phyloP scores from a whole-genome alignment of 2,888 invertebrate species.

The Mechanitis mazaeus region DNA sequence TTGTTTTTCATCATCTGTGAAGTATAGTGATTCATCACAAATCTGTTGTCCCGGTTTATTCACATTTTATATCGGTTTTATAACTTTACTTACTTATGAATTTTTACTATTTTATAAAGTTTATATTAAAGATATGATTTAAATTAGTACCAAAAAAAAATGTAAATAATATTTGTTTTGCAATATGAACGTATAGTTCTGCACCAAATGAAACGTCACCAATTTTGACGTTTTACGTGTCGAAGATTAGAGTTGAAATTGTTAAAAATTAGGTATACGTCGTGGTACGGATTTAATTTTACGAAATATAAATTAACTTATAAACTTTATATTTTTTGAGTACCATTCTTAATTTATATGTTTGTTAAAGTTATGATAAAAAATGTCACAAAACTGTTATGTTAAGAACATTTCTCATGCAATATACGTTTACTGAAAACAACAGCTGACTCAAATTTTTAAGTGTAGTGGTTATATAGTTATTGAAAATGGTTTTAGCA shows the following conservation, averaged over 20 bases:
- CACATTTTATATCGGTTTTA: not conserved
- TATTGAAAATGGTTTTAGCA: conserved; percentile 95
- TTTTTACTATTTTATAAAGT: not conserved
- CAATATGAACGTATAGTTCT: not conserved
- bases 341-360: not conserved
- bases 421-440: conserved; percentile 15
- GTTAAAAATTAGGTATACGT: conserved; percentile 15
- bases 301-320: conserved; percentile 7
- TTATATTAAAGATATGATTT: too few relatives aligned
- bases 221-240: conserved; percentile 32
- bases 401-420: conserved; percentile 10
- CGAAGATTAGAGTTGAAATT: conserved; percentile 24
- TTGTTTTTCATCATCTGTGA: conserved; percentile 33
- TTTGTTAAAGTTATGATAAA: conserved; percentile 13
- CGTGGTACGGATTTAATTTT: conserved; percentile 16
- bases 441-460: conserved; percentile 23
- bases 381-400: conserved; percentile 27
- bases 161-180: too few relatives aligned
- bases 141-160: too few relatives aligned
- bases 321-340: conserved; percentile 5
- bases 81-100: not conserved
- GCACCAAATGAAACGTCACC: conserved; percentile 3
- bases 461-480: conserved; percentile 26
- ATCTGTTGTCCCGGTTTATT: not conserved
- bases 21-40: conserved; percentile 1